phyloP scores from a whole-genome alignment of 2,797 vertebrate genomes.

The Pangasius djambal region DNA sequence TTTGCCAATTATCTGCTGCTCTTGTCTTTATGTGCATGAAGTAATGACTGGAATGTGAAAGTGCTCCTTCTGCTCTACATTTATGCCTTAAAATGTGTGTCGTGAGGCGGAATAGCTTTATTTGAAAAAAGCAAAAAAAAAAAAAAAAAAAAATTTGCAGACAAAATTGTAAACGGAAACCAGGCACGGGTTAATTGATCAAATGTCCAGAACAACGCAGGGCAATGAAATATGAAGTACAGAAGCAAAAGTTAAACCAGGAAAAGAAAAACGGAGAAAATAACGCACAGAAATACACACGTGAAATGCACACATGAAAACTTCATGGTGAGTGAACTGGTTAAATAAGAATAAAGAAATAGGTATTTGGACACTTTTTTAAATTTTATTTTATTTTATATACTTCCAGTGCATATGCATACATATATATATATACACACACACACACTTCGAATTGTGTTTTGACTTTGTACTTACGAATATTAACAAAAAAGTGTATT shows the following conservation, averaged over 20 bases:
- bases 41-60: slow-evolving; percentile 26
- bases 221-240: neutral
- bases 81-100: slow-evolving; percentile 25
- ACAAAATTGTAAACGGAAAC: neutral
- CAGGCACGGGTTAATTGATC: neutral
- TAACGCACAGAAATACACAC: neutral
- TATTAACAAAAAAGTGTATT: neutral
- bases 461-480: neutral
- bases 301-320: neutral
- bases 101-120: neutral
- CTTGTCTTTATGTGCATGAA: slow-evolving; percentile 38
- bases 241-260: neutral
- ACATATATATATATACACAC: too few species aligned
- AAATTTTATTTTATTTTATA: neutral
- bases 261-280: neutral
- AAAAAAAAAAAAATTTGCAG: too few species aligned
- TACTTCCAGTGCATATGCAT: neutral
- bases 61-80: slow-evolving; percentile 2
- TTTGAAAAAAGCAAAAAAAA: neutral
- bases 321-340: neutral
- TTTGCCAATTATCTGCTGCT: slow-evolving; percentile 28
- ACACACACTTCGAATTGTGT: neutral
- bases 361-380: neutral
- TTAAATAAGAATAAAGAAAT: neutral
- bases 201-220: neutral